Evolutionary conservation across 2,797 vertebrate genomes (phyloP).

Genomic region (Synanceia verrucosa): DNA sequence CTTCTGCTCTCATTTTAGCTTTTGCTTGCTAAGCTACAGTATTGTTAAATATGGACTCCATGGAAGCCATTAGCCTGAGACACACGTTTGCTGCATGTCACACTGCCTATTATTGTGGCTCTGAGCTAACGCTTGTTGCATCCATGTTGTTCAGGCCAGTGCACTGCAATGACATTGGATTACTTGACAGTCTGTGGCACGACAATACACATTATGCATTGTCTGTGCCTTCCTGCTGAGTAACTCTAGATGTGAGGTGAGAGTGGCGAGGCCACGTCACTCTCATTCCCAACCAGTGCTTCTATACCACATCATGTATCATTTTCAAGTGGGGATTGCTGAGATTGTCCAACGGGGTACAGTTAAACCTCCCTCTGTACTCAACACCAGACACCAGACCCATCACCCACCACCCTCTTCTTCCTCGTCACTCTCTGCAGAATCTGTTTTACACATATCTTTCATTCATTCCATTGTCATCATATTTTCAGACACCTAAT

Average conservation of each 20-base stretch:
- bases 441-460: not conserved
- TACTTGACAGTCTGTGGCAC: slow-evolving; percentile 29
- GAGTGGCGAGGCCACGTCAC: slow-evolving; percentile 20
- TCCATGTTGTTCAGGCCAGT: not conserved
- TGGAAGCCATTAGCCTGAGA: not conserved
- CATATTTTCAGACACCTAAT: not conserved
- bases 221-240: slow-evolving; percentile 54
- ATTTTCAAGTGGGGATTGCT: slow-evolving; percentile 39
- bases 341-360: slow-evolving; percentile 44
- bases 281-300: slow-evolving; percentile 43
- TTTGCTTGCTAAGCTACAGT: not conserved
- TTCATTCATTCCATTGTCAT: not conserved
- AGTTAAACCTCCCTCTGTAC: slow-evolving; percentile 60
- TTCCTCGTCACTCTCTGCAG: not conserved
- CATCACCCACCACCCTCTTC: not conserved
- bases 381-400: slow-evolving; percentile 3
- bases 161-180: slow-evolving; percentile 23
- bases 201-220: slow-evolving; percentile 45
- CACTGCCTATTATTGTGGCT: slow-evolving; percentile 42
- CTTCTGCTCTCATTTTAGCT: not conserved
- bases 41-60: slow-evolving; percentile 11
- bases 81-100: slow-evolving; percentile 19
- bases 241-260: slow-evolving; percentile 49
- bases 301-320: slow-evolving; percentile 33
- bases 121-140: slow-evolving; percentile 10